Evolutionary conservation across 2,888 invertebrate species (phyloP).

Genomic region (Eristalinus aeneus): DNA sequence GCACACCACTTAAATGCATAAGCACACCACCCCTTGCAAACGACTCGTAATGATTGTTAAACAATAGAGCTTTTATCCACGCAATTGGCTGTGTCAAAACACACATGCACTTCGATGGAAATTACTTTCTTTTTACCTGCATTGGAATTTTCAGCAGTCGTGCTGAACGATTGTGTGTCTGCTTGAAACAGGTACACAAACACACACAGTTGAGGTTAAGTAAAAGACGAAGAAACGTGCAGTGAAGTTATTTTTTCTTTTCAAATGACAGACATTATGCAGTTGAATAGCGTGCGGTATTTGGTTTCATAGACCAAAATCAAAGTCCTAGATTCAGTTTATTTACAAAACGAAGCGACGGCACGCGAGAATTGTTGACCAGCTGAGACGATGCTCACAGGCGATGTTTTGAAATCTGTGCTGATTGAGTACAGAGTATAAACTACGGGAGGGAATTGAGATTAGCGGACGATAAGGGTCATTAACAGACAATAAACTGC

Average conservation of each 20-base stretch:
- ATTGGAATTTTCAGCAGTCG: background rate
- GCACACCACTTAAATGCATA: background rate
- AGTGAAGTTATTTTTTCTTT: background rate
- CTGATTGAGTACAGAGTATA: background rate
- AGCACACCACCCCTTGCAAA: background rate
- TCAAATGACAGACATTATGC: background rate
- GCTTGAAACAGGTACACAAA: too few relatives aligned
- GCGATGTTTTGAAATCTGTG: background rate
- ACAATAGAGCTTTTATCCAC: background rate
- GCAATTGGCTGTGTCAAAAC: background rate
- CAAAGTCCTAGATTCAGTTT: background rate
- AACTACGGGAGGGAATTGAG: background rate
- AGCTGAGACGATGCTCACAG: background rate
- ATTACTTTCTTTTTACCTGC: background rate
- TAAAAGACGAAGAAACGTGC: background rate
- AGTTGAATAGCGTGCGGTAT: background rate
- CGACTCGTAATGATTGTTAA: background rate
- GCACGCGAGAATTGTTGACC: background rate
- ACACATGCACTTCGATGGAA: background rate
- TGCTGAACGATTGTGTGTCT: background rate
- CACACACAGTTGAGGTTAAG: too few relatives aligned
- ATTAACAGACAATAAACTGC: background rate
- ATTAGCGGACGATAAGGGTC: background rate
- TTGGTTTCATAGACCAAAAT: background rate
- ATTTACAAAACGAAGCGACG: background rate